Percentiles rank a stretch among this genome's conserved stretches.
phyloP scores from a whole-genome alignment of 2,797 vertebrate genomes.

The Platyrinchus mystaceus region DNA sequence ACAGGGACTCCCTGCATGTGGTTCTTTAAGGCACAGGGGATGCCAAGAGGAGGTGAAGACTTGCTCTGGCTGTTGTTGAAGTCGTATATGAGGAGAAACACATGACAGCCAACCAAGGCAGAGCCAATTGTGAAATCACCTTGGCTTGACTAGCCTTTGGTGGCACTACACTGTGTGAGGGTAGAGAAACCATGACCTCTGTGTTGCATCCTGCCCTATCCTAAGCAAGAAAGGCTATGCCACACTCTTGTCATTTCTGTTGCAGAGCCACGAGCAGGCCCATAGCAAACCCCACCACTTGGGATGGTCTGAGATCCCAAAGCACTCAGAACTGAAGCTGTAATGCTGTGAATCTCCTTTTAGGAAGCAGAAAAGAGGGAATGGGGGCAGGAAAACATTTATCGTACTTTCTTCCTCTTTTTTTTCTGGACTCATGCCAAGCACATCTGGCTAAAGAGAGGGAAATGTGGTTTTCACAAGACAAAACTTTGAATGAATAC shows the following conservation, averaged over 20 bases:
- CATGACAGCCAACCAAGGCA: neutral
- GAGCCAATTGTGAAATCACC: neutral
- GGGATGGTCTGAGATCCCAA: neutral
- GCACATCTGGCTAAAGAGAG: slow-evolving; percentile 11
- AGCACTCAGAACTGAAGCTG: neutral
- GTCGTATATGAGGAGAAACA: neutral
- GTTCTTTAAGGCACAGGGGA: neutral
- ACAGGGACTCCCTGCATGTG: neutral
- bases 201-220: neutral
- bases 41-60: neutral
- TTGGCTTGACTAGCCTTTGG: neutral
- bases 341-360: neutral
- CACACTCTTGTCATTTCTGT: rapidly evolving
- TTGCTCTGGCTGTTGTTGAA: neutral
- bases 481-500: slow-evolving; percentile 41
- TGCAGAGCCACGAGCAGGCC: neutral
- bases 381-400: neutral
- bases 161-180: neutral
- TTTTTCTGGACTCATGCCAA: neutral
- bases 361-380: neutral
- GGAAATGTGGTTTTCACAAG: slow-evolving; percentile 53
- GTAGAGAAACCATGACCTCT: neutral
- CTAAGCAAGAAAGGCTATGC: neutral
- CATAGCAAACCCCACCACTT: rapidly evolving
- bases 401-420: neutral